Evolutionary conservation across 2,113 vertebrate genomes (phyloP), one percentile per base, ranked within the genome.

Genomic region (Dermatemys mawii): DNA sequence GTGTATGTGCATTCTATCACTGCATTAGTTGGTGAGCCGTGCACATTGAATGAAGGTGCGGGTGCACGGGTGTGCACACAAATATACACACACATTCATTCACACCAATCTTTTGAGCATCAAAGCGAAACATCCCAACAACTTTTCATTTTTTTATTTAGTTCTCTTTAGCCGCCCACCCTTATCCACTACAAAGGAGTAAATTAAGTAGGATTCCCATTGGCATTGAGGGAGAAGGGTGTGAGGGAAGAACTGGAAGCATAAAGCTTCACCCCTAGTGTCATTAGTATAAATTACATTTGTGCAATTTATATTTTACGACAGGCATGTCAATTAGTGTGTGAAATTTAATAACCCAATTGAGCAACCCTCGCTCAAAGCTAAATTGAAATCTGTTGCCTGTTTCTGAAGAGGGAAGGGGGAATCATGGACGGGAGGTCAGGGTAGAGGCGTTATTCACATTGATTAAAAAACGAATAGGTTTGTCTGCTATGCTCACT

Each of bases 321-420:
- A 96, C 96, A 96, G 92, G 90, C 85, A 1, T 96, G 96, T 96
- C 97, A 97, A 97, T 98, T 97, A 98, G 97, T 60, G 93, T 97
- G 97, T 96, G 97, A 97, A 98, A 98, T 97, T 96, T 97, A 98
- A 98, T 97, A 97, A 98, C 94, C 94, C 97, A 96, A 87, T 94
- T 83, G 95, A 96, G 92, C 92, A 88, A 92, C 97, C 93, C 92
- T 96, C 1, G 1, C 96, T 93, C 83, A 94, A 27, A 96, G 96
- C 95, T 93, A 95, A 97, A 97, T 95, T 97, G 97, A 97, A 97
- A 97, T 95, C 86, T 93, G 90, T 92, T 95, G 95, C 94, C 93
- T 97, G 89, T 83, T 93, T 88, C 86, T 84, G 95, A 94, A 85
- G 57, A 92, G 87, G 79, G 81, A 84, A 83, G 53, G 46, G 55